Evolutionary conservation across 1,140 invertebrate genomes (phyloP).

Genomic region (Epicauta chinensis): DNA sequence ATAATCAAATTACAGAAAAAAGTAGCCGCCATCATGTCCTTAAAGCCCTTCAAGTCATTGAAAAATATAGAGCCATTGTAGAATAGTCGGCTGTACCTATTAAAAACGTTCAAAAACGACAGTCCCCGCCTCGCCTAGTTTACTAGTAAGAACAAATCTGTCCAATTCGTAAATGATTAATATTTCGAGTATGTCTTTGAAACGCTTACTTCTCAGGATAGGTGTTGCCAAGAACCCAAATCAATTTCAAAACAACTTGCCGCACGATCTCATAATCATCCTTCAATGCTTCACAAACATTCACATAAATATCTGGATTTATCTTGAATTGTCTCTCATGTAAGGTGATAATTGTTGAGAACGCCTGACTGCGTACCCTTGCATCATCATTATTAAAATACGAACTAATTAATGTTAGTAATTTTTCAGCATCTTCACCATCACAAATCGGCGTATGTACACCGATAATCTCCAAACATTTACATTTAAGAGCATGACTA

Average conservation of each 20-base stretch:
- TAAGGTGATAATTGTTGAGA: slow-evolving; percentile 74
- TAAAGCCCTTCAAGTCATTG: no score
- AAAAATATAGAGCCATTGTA: no score
- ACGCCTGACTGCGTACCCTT: slow-evolving; percentile 78
- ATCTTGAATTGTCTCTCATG: slow-evolving; percentile 75
- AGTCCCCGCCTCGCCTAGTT: no score
- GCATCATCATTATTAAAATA: slow-evolving; percentile 87
- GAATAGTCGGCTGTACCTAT: no score
- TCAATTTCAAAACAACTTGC: slow-evolving; percentile 74
- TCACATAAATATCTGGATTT: slow-evolving; percentile 70
- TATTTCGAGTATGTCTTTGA: no score
- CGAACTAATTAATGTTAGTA: slow-evolving; percentile 64
- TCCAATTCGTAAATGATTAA: no score
- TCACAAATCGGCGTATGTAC: slow-evolving; percentile 50
- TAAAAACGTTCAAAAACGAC: no score
- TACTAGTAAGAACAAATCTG: no score
- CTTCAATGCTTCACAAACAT: slow-evolving; percentile 73
- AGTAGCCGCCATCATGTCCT: no score
- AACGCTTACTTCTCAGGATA: slow-evolving; percentile 85
- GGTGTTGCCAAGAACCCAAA: slow-evolving; percentile 77
- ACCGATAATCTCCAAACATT: slow-evolving; percentile 70
- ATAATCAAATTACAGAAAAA: no score
- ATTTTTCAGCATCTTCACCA: slow-evolving; percentile 49
- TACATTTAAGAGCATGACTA: slow-evolving; percentile 70
- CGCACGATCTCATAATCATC: slow-evolving; percentile 95